Percentiles rank a stretch among this genome's conserved stretches.
These are phyloP conservation scores for Dendrocopos noguchii DNA, from an alignment of 2,113 vertebrate species.

Conservation along the genomic window DNA sequence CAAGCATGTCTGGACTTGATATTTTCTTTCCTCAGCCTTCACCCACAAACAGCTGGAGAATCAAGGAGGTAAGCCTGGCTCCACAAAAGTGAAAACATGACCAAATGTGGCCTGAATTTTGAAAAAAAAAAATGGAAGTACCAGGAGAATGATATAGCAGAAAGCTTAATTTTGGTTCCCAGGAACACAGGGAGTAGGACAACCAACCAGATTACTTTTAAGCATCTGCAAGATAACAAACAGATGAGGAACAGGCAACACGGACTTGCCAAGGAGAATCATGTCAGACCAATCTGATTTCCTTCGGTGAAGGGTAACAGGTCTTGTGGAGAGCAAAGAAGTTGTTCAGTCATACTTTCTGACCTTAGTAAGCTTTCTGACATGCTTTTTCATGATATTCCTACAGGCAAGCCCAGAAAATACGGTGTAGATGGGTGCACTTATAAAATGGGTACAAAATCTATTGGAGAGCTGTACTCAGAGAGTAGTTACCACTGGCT, in stretches of 20 bases:
- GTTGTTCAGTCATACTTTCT: background rate
- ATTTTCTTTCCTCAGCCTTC: background rate
- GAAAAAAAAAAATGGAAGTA: background rate
- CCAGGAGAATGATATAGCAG: background rate
- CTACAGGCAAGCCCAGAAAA: slow-evolving; percentile 13
- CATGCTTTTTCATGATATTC: background rate
- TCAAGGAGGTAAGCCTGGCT: background rate
- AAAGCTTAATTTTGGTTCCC: background rate
- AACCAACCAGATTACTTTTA: background rate
- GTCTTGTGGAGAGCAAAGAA: slow-evolving; percentile 35
- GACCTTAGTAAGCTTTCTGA: slow-evolving; percentile 18
- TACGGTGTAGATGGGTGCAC: background rate
- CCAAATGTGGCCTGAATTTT: background rate
- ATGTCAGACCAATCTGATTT: slow-evolving; percentile 41
- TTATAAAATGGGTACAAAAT: background rate
- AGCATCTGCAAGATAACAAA: slow-evolving; percentile 35
- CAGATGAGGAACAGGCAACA: slow-evolving; percentile 29
- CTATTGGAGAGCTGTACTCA: background rate
- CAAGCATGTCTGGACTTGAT: background rate
- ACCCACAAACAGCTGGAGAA: background rate
- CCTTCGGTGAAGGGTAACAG: slow-evolving; percentile 21
- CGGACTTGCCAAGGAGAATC: slow-evolving; percentile 37
- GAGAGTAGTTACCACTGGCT: slow-evolving; percentile 19
- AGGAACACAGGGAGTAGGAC: background rate
- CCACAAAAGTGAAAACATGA: background rate